phyloP scores from a whole-genome alignment of 1,140 invertebrate genomes.

The Plutomurus gul region DNA sequence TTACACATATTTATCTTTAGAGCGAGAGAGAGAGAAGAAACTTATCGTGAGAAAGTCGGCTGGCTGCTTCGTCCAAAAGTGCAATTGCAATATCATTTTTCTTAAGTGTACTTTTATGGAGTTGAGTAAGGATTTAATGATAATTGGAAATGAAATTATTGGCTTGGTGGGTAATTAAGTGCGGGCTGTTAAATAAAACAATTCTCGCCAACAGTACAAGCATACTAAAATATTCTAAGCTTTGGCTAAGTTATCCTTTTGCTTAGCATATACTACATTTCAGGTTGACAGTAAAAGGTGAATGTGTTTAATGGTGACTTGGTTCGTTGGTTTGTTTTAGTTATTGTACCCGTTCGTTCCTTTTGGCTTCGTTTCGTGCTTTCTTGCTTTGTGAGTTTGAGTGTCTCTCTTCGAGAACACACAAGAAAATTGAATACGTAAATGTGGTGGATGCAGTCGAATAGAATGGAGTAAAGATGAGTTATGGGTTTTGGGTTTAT shows the following conservation, averaged over 20 bases:
- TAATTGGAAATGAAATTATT: conserved; percentile 46
- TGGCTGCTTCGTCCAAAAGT: background rate
- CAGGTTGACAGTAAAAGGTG: conserved; percentile 23
- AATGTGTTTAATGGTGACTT: conserved; percentile 19
- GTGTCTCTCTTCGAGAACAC: too few relatives aligned
- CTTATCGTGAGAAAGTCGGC: conserved; percentile 16
- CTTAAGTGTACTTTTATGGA: conserved; percentile 25
- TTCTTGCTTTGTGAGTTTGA: conserved; percentile 21
- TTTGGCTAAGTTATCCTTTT: background rate
- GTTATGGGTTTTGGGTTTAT: background rate
- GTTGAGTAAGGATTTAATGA: conserved; percentile 31
- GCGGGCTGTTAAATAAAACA: conserved; percentile 25
- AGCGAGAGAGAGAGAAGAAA: background rate
- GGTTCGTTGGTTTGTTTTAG: background rate
- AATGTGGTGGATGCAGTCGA: background rate
- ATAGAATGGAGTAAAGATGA: too few relatives aligned
- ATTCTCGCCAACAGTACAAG: background rate
- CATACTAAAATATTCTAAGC: background rate
- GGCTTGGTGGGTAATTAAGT: conserved; percentile 33
- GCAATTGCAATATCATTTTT: background rate
- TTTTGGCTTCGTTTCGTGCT: background rate
- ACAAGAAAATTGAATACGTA: background rate
- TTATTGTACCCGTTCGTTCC: background rate
- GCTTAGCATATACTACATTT: background rate
- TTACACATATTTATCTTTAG: too few relatives aligned